phyloP scores from a whole-genome alignment of 2,797 vertebrate genomes.

The Lepidocolaptes lacrymiger region DNA sequence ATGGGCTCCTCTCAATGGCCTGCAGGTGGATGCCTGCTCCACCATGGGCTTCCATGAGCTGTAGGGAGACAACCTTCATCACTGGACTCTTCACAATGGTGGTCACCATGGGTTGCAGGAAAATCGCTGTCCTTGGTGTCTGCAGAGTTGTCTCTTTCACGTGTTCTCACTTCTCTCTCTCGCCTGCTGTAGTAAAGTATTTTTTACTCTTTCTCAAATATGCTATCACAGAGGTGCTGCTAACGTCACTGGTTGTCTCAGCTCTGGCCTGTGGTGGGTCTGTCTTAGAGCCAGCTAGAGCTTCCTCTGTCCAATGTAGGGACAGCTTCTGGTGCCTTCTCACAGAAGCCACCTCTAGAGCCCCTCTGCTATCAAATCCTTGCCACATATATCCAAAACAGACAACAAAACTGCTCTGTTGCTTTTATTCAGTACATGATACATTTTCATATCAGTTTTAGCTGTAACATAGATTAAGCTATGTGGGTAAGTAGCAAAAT shows the following conservation, averaged over 20 bases:
- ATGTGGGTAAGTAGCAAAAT: background rate
- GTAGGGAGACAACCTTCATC: background rate
- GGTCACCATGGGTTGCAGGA: rapidly evolving
- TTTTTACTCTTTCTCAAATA: background rate
- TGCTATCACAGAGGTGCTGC: background rate
- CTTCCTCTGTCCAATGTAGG: rapidly evolving
- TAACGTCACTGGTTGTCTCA: rapidly evolving
- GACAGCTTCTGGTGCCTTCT: background rate
- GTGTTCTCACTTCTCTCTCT: background rate
- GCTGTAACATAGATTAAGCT: background rate
- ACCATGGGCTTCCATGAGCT: background rate
- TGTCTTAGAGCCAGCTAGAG: rapidly evolving
- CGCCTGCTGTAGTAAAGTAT: background rate
- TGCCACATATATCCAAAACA: background rate
- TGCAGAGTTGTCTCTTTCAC: background rate
- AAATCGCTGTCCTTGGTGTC: background rate
- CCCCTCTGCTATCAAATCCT: background rate
- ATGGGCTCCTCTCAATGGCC: background rate
- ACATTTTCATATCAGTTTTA: background rate
- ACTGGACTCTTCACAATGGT: background rate
- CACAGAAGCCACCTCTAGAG: background rate
- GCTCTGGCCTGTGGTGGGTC: rapidly evolving
- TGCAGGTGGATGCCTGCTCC: background rate
- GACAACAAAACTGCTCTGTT: background rate
- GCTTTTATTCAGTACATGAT: background rate